These are phyloP conservation scores for Drosophila cardini DNA, from an alignment of 1,140 invertebrate species.

Conservation along the genomic window DNA sequence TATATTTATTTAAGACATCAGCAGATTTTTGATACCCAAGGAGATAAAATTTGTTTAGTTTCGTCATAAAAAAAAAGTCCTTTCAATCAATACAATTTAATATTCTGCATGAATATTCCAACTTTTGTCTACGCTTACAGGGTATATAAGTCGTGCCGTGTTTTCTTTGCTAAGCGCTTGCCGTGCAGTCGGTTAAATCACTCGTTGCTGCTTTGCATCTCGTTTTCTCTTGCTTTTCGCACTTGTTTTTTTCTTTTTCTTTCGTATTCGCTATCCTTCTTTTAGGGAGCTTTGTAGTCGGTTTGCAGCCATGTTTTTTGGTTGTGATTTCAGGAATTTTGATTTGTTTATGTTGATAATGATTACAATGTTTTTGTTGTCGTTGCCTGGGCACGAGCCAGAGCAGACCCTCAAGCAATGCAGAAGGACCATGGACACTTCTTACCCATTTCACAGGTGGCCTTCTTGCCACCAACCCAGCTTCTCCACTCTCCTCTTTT, in stretches of 20 bases:
- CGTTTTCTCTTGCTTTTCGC: background rate
- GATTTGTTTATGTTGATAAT: conserved; percentile 81
- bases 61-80: too few relatives aligned
- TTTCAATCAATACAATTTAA: too few relatives aligned
- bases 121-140: background rate
- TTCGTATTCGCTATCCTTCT: too few relatives aligned
- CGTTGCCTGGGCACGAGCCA: conserved; percentile 1
- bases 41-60: too few relatives aligned
- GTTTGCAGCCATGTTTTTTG: conserved; percentile 15
- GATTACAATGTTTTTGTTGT: conserved; percentile 73
- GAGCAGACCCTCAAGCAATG: conserved; percentile 2
- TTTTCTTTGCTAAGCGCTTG: conserved; percentile 22
- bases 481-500: background rate
- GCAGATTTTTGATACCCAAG: too few relatives aligned
- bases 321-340: conserved; percentile 49
- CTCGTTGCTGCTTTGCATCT: background rate
- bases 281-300: conserved; percentile 22
- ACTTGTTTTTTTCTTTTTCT: background rate
- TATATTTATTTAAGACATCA: too few relatives aligned
- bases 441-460: background rate
- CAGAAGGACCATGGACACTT: background rate
- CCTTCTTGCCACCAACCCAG: background rate
- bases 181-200: conserved; percentile 2
- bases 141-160: conserved; percentile 3
- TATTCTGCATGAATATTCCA: too few relatives aligned